These are phyloP conservation scores for Pteronura brasiliensis DNA, from an alignment of 2,113 vertebrate genomes.

Conservation along the genomic window DNA sequence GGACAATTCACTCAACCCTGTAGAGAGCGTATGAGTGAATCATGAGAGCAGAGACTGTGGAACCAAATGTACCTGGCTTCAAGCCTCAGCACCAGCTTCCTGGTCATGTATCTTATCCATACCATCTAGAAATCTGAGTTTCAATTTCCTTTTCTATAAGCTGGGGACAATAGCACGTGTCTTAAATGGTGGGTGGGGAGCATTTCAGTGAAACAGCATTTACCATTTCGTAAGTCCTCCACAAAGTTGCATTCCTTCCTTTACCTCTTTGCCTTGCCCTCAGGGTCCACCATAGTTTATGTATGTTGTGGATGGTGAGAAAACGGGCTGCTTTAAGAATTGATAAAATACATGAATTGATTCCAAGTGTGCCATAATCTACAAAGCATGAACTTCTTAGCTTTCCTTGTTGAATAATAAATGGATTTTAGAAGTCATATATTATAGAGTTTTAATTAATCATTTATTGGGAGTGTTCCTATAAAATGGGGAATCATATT, in stretches of 20 bases:
- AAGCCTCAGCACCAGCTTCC: not conserved
- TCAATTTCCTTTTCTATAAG: not conserved
- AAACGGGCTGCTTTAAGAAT: not conserved
- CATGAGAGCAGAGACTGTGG: not conserved
- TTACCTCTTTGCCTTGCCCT: not conserved
- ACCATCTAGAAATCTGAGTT: not conserved
- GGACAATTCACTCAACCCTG: not conserved
- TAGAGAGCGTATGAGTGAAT: not conserved
- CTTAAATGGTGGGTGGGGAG: not conserved
- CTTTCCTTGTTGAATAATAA: constrained; percentile 10
- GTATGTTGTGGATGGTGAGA: not conserved
- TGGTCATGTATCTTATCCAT: not conserved
- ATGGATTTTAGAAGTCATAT: not conserved
- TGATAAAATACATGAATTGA: not conserved
- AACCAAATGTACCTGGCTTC: not conserved
- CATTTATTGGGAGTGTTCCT: not conserved
- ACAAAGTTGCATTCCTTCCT: not conserved
- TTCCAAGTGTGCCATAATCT: not conserved
- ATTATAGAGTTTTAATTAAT: not conserved
- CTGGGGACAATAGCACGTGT: not conserved
- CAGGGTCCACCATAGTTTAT: rapidly evolving
- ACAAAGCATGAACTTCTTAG: not conserved
- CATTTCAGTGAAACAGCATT: not conserved
- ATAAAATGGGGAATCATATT: not conserved
- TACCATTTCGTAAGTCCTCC: not conserved